Base-by-base conservation (phyloP, 2,113 vertebrate species). In the Osmerus eperlanus region DNA sequence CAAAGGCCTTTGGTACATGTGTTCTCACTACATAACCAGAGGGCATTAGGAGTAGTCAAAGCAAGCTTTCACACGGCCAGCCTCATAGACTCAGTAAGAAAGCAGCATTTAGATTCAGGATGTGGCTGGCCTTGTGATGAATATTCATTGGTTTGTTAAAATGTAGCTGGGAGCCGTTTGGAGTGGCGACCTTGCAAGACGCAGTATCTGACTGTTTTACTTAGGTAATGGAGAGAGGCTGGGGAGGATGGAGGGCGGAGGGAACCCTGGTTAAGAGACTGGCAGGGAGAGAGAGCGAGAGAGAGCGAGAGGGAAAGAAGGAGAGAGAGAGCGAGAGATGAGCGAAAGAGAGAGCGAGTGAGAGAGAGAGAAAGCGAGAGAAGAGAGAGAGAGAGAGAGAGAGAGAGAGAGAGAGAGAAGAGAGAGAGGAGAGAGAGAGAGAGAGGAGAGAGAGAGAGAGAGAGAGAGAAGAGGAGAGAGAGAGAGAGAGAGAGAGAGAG, bases 71-170 rank as follows among this genome's bases (percentile, higher is more conserved):
- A 78, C 73, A 36, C 52, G 32, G 74, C 69, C 71, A 74, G 86
- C 74, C 67, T 68, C 47, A 72, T 80, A 81, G 78, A 78, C 71
- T 76, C 75, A 65, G 81, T 74, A 58, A 85, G 68, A 72, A 72
- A 73, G 16, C 51, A 70, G 69, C 71, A 85, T 89, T 86, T 77
- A 77, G 78, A 89, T 88, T 89, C 84, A 69, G 75, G 72, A 80
- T 74, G 73, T 73, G 71, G 75, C 73, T 32, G 51, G 84, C 75
- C 82, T 81, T 74, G 79, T 81, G 79, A 88, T 91, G 89, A 91
- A 92, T 91, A 91, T 92, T 91, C 87, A 92, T 89, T 85, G 90
- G 87, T 91, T 89, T 90, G 91, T 91, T 91, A 85, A 89, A 91
- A 90, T 63, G 67, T 84, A 78, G 86, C 88, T 89, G 75, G 67